These are phyloP conservation scores for Labrus mixtus DNA, from an alignment of 2,113 vertebrate genomes.

Conservation along the genomic window DNA sequence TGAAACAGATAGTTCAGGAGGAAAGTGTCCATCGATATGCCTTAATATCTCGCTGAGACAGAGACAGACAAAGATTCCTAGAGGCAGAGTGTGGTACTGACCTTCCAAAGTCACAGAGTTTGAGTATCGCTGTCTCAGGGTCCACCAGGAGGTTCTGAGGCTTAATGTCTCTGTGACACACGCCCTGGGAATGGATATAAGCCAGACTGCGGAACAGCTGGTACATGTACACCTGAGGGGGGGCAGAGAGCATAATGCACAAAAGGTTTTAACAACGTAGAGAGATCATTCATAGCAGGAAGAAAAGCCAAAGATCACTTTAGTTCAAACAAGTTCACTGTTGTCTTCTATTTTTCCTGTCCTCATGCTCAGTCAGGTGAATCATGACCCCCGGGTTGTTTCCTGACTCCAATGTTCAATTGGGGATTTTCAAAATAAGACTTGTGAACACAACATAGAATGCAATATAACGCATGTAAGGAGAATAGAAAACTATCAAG, in stretches of 20 bases:
- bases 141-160: slow-evolving; percentile 95
- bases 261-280: slow-evolving; percentile 10
- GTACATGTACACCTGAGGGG: slow-evolving; percentile 93
- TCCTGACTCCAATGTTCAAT: background rate
- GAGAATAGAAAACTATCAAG: too few relatives aligned
- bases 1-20: slow-evolving; percentile 16
- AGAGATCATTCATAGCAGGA: background rate
- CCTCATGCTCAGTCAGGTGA: background rate
- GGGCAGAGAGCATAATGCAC: background rate
- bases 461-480: too few relatives aligned
- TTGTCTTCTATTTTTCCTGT: background rate
- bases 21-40: background rate
- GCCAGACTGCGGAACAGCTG: slow-evolving; percentile 96
- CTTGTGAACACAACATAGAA: background rate
- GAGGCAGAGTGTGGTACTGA: slow-evolving; percentile 61
- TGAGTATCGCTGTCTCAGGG: slow-evolving; percentile 93
- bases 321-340: background rate
- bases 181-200: slow-evolving; percentile 97
- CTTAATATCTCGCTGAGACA: slow-evolving; percentile 14
- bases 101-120: slow-evolving; percentile 96
- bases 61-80: background rate
- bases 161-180: slow-evolving; percentile 95
- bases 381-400: background rate
- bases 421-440: background rate
- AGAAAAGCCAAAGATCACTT: slow-evolving; percentile 1